Base-by-base conservation (phyloP, 2,888 invertebrate genomes). In the Agonopterix subpropinquella region DNA sequence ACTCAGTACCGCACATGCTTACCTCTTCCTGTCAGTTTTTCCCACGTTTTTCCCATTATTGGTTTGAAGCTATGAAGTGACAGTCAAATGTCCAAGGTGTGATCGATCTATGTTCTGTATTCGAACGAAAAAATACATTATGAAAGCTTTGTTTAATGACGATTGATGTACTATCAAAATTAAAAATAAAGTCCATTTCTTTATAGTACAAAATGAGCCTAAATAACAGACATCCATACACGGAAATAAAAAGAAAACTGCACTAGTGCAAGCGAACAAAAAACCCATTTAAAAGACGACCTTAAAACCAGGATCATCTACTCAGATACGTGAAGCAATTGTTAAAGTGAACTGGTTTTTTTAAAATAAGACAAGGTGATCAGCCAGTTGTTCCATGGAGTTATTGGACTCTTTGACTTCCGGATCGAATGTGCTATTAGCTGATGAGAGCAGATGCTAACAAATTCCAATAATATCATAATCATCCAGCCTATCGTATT, bases 351-450 rank as follows among this genome's bases (percentile, higher is more conserved):
- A 74, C 74, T 71, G 68, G 73, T 78, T 77, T 73, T 69, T 58
- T 78, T 77, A 73, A 68, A 58, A 57, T 61, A 53, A 59, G 58
- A 66, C 76, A 77, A 79, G 80, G 78, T 75, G 69, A 75, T 71
- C 73, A 51, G 56, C 67, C 57, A 57, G 28, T 28, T 28, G 28
- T 28, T 28, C 7, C 28, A 28, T 39, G 39, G n/a, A n/a, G n/a
- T 39, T 61, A 63, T 61, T 63, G 56, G 57, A 51, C 56, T 52
- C 45, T 54, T 59, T 53, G 48, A 60, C 62, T 76, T 77, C 79
- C 78, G 72, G 67, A 67, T 8, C 13, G 62, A 52, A 55, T 50
- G 56, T 45, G 48, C 47, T 49, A 45, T 54, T 47, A 43, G 52
- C 51, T 58, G 54, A 55, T 49, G 47, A 55, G 50, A 52, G 54